phyloP scores from a whole-genome alignment of 2,797 vertebrate genomes.

The Galago senegalensis region DNA sequence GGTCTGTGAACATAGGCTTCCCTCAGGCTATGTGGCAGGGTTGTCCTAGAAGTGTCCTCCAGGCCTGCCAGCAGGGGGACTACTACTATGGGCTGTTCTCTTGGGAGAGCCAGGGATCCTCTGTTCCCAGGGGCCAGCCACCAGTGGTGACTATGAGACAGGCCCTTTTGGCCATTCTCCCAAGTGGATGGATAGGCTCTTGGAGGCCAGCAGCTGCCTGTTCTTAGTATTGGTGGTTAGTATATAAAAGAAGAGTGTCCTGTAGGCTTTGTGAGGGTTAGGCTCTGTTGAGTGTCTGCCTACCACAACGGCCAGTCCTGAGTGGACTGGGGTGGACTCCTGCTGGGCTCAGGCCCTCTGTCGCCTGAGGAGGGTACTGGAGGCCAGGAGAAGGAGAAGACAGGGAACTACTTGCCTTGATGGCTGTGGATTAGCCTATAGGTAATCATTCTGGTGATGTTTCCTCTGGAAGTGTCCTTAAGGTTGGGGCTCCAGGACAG shows the following conservation, averaged over 20 bases:
- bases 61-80: background rate
- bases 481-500: background rate
- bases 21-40: no score
- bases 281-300: accelerated
- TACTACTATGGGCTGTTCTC: background rate
- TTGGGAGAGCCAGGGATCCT: background rate
- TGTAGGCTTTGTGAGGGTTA: background rate
- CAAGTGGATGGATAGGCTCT: background rate
- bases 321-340: accelerated
- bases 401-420: background rate
- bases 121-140: background rate
- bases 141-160: background rate
- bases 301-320: background rate
- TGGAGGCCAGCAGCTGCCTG: background rate
- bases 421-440: background rate
- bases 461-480: background rate
- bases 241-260: background rate
- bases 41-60: background rate
- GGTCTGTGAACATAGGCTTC: background rate
- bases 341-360: background rate
- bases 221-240: background rate
- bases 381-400: background rate
- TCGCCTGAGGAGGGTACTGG: background rate
- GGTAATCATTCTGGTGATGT: background rate
- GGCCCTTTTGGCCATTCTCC: no score